These are phyloP conservation scores for Micromesistius poutassou DNA, from an alignment of 2,797 vertebrate species.

Conservation along the genomic window DNA sequence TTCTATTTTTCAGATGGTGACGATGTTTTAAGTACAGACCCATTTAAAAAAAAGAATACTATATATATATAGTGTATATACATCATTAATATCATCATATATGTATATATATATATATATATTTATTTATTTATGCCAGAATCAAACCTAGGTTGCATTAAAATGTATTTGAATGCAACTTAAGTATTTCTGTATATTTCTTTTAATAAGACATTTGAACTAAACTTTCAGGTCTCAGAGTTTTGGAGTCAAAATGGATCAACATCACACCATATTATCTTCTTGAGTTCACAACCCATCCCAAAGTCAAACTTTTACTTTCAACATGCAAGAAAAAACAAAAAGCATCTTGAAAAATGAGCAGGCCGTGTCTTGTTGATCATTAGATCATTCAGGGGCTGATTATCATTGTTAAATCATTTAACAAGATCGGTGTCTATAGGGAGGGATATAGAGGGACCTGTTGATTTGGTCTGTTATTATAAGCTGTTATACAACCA, in stretches of 20 bases:
- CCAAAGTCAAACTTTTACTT: too few species aligned
- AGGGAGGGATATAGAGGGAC: not conserved
- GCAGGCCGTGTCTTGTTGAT: too few species aligned
- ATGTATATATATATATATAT: too few species aligned
- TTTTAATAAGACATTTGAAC: too few species aligned
- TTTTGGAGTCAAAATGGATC: not conserved
- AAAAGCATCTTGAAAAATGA: too few species aligned
- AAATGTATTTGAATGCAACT: not conserved
- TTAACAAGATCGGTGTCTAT: not conserved
- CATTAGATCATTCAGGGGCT: too few species aligned
- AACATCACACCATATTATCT: not conserved
- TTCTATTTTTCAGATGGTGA: not conserved
- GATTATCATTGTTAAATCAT: too few species aligned
- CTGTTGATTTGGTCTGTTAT: not conserved
- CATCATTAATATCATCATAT: too few species aligned
- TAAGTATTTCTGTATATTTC: too few species aligned
- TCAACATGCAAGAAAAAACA: too few species aligned
- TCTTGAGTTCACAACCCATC: not conserved
- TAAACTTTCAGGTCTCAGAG: not conserved
- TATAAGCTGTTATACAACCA: not conserved
- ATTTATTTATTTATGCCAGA: too few species aligned
- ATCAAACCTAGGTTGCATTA: not conserved
- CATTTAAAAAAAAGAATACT: not conserved
- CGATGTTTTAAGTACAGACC: not conserved
- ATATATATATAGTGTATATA: too few species aligned